Evolutionary conservation across 2,888 invertebrate species (phyloP).

Genomic region (Physocephala rufipes): DNA sequence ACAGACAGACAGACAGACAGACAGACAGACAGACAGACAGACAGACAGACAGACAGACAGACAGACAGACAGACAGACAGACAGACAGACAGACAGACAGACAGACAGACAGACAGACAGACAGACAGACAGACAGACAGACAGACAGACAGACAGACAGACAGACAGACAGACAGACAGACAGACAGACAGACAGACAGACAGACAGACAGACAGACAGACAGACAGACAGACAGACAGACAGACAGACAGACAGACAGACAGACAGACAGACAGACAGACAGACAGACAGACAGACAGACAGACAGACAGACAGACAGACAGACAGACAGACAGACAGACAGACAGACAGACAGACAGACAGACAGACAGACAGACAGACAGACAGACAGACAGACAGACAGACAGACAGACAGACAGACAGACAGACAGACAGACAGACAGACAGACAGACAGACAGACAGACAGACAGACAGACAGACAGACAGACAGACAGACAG

Average conservation of each 20-base stretch:
- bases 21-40: constrained; percentile 20
- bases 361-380: background rate
- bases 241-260: constrained; percentile 20
- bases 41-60: constrained; percentile 20
- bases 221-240: constrained; percentile 20
- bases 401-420: background rate
- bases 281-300: background rate
- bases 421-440: background rate
- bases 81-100: constrained; percentile 20
- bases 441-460: background rate
- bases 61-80: constrained; percentile 20
- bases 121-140: constrained; percentile 20
- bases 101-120: constrained; percentile 20
- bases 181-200: constrained; percentile 20
- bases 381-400: background rate
- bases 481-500: constrained; percentile 20
- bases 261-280: constrained; percentile 7
- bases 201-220: constrained; percentile 20
- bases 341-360: background rate
- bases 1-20: constrained; percentile 20
- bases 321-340: background rate
- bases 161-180: constrained; percentile 20
- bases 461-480: constrained; percentile 1
- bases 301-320: background rate
- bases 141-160: constrained; percentile 20